These are phyloP conservation scores for Xiphydria camelus DNA, from an alignment of 2,888 invertebrate species.

Conservation along the genomic window DNA sequence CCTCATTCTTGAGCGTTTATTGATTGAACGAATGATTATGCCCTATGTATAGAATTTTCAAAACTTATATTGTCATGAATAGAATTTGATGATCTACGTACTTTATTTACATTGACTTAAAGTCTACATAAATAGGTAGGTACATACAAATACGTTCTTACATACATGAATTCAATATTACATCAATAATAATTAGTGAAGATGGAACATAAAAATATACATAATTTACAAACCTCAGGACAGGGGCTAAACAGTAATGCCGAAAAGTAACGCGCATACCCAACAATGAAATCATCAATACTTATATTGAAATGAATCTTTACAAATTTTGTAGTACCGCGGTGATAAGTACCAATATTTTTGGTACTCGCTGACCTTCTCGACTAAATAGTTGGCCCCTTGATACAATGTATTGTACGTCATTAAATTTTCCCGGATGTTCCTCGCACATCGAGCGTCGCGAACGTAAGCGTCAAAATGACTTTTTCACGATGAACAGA, in stretches of 20 bases:
- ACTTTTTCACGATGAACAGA: too few relatives aligned
- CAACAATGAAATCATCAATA: too few relatives aligned
- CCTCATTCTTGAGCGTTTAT: too few relatives aligned
- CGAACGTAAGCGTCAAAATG: too few relatives aligned
- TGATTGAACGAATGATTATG: too few relatives aligned
- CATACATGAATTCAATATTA: slow-evolving; percentile 21
- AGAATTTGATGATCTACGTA: neutral
- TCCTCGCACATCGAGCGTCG: too few relatives aligned
- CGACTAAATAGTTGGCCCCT: slow-evolving; percentile 34
- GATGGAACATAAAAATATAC: slow-evolving; percentile 47
- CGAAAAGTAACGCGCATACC: too few relatives aligned
- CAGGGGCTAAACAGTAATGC: slow-evolving; percentile 30
- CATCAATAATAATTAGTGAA: slow-evolving; percentile 15
- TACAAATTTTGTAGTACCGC: slow-evolving; percentile 4
- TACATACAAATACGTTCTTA: slow-evolving; percentile 30
- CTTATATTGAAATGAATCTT: neutral
- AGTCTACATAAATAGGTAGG: slow-evolving; percentile 40
- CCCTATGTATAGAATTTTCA: too few relatives aligned
- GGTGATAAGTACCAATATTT: slow-evolving; percentile 4
- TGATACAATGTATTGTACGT: slow-evolving; percentile 29
- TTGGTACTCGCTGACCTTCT: slow-evolving; percentile 16
- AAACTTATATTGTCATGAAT: too few relatives aligned
- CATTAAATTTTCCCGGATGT: too few relatives aligned
- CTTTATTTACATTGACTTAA: slow-evolving; percentile 42
- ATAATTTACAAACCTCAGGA: slow-evolving; percentile 42